Base-by-base conservation (phyloP, 2,888 invertebrate genomes). In the Pseudococcus jackbeardsleyi region DNA sequence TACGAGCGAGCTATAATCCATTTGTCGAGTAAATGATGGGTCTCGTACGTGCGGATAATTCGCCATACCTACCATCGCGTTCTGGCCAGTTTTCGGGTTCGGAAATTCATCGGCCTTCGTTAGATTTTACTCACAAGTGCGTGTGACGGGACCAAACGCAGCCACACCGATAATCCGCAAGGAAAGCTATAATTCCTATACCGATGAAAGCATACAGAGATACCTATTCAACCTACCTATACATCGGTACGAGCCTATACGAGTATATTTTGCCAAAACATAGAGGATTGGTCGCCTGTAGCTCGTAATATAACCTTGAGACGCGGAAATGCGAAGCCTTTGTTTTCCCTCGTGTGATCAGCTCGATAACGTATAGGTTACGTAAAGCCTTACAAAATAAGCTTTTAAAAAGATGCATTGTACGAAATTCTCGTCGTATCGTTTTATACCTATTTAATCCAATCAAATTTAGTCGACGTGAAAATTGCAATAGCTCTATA, bases 31-130 rank as follows among this genome's bases (percentile, higher is more conserved):
- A 72, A 72, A 72, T 33, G 72, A 72, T 33, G 72, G 15, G 33
- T 33, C 12, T 72, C n/a, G 33, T 72, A 72, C 33, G 72, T 72
- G 72, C 72, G 33, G 72, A 72, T 72, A 72, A 72, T 72, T 33
- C 17, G 26, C 72, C 17, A 12, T 64, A 68, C 33, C 39, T 72
- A 72, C 68, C 7, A 33, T 33, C 3, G 26, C 26, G 26, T 33
- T 33, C 26, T 33, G 26, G 48, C 15, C 12, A 15, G 48, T 59
- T 5, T 59, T 15, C n/a, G n/a, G n/a, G 22, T 64, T 19, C 64
- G 19, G 0, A 72, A 72, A 72, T 39, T 1, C 72, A 72, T 22
- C 64, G 64, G 15, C 72, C 26, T 33, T 68, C 26, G 11, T 68
- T 54, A 54, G 54, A n/a, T 54, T 33, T 54, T 54, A 54, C n/a